Evolutionary conservation across 2,113 vertebrate species (phyloP), one percentile per base, ranked within the genome.

Genomic region (Piaya cayana): DNA sequence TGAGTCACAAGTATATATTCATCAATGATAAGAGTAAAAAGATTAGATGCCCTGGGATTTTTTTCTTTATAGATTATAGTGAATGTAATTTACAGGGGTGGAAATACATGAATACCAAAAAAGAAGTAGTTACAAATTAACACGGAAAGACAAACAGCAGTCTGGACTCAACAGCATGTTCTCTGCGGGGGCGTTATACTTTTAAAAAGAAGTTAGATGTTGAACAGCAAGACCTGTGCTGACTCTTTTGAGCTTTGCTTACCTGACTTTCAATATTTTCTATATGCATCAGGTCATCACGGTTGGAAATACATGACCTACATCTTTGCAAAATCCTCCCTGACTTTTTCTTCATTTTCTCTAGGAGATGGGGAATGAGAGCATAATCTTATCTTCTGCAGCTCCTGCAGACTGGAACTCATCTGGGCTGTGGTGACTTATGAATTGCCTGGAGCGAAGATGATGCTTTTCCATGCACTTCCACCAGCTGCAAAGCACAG

Each of bases 21-120:
- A 95, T 92, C 82, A 88, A 4, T 63, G 88, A 45, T 52, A 23
- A 52, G 9, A 75, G 27, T 60, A n/a, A 67, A 82, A 77, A 83
- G 65, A 50, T 20, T 32, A 36, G 3, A 32, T 58, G 50, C 22
- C 45, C 25, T 15, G 8, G 70, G 62, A 69, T 39, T 19, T 82
- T 82, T 86, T 72, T 58, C 74, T 75, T 95, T 93, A 67, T 93
- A 85, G 82, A 79, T 87, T 74, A 74, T 64, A 55, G 34, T 6
- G 18, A 74, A 52, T 74, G 60, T 29, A 71, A 82, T 93, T 94
- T 67, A 74, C 50, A 86, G 55, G 55, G 17, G 3, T 16, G 11
- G 34, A 87, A 86, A 92, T 59, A 45, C 1, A 14, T 42, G 39
- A 65, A 87, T 75, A 74, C 43, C 36, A 52, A 64, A 32, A 60